phyloP scores from a whole-genome alignment of 1,140 invertebrate species.

The Tenebrio molitor region DNA sequence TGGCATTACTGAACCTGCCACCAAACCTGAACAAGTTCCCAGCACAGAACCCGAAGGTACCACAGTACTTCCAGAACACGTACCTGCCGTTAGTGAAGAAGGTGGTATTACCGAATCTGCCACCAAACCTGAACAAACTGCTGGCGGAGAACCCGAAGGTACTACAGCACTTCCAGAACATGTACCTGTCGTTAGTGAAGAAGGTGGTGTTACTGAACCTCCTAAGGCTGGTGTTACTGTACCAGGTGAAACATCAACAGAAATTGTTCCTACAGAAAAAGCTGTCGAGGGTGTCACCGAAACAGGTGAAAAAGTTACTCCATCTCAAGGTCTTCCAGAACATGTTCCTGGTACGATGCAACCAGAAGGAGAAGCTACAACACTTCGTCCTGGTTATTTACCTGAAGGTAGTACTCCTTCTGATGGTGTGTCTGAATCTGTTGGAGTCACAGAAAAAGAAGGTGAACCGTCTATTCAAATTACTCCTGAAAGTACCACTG shows the following conservation, averaged over 20 bases:
- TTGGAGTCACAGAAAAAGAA: slow-evolving; percentile 13
- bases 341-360: too few species aligned
- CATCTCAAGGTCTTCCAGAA: too few species aligned
- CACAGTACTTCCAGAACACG: background rate
- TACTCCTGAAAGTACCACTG: background rate
- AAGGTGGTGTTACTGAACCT: slow-evolving; percentile 12
- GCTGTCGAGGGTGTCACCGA: too few species aligned
- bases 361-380: background rate
- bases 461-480: background rate
- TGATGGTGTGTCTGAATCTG: slow-evolving; percentile 31
- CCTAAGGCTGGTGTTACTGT: too few species aligned
- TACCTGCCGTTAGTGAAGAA: too few species aligned
- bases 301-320: too few species aligned
- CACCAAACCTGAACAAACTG: background rate
- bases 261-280: too few species aligned
- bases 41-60: slow-evolving; percentile 10
- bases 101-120: background rate
- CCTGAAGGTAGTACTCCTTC: slow-evolving; percentile 46
- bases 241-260: too few species aligned
- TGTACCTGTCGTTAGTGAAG: too few species aligned
- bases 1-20: background rate
- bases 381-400: slow-evolving; percentile 4
- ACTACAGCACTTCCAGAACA: background rate
- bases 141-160: slow-evolving; percentile 35
- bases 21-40: slow-evolving; percentile 4